These are phyloP conservation scores for Lysandra bellargus DNA, from an alignment of 2,888 invertebrate species.

Conservation along the genomic window DNA sequence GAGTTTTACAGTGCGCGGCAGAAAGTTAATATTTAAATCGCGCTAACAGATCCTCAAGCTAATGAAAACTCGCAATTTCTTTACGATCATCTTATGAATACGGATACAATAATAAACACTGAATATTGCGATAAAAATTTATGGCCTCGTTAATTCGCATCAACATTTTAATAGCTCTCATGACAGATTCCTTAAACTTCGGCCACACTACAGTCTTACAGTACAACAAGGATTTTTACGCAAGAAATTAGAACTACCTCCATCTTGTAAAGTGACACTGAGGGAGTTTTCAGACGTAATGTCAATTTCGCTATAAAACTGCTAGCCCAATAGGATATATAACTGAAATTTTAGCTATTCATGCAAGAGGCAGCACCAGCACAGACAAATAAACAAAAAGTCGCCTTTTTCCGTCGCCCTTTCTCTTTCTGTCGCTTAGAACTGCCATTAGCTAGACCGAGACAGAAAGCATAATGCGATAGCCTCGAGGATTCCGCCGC, in stretches of 20 bases:
- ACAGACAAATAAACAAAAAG: too few species aligned
- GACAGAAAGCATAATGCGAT: too few species aligned
- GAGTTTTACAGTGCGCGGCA: too few species aligned
- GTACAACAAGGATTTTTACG: neutral
- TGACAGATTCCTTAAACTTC: neutral
- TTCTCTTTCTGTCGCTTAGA: too few species aligned
- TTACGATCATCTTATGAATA: conserved; percentile 9
- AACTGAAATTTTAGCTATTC: too few species aligned
- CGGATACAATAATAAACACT: conserved; percentile 21
- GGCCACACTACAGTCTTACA: neutral
- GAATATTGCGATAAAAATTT: conserved; percentile 18
- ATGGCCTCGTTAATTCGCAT: conserved; percentile 19
- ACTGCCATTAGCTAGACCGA: too few species aligned
- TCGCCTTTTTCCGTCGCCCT: too few species aligned
- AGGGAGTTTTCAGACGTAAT: too few species aligned
- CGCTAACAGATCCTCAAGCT: neutral
- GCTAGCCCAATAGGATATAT: too few species aligned
- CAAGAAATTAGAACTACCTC: neutral
- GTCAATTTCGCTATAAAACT: too few species aligned
- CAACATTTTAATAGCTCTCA: conserved; percentile 19
- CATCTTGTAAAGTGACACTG: neutral
- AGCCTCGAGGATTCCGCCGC: too few species aligned
- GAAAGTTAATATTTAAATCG: neutral
- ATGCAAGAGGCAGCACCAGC: too few species aligned
- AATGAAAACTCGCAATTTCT: neutral